Evolutionary conservation across 2,113 vertebrate species (phyloP).

Genomic region (Phrynocephalus versicolor): DNA sequence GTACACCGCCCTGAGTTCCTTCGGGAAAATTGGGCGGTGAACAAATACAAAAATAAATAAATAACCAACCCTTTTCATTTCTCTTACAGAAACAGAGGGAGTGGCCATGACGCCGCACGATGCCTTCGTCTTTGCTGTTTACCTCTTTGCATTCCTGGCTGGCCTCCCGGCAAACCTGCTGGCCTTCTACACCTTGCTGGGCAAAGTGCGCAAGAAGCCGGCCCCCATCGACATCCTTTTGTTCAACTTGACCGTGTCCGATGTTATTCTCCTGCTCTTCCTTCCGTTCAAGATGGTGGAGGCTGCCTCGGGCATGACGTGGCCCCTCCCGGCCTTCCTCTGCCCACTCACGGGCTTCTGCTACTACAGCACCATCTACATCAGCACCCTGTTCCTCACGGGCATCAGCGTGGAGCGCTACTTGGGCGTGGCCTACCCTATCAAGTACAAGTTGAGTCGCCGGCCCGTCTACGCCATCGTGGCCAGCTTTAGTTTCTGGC

Average conservation of each 20-base stretch:
- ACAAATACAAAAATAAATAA: background rate
- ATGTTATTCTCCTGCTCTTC: conserved; percentile 86
- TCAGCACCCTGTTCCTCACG: conserved; percentile 85
- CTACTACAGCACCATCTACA: conserved; percentile 91
- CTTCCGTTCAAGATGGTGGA: conserved; percentile 88
- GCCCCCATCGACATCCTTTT: conserved; percentile 85
- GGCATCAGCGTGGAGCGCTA: conserved; percentile 89
- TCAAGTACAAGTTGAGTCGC: conserved; percentile 81
- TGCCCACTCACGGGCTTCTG: conserved; percentile 82
- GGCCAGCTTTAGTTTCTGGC: conserved; percentile 82
- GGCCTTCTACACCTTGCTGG: conserved; percentile 81
- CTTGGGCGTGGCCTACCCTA: conserved; percentile 86
- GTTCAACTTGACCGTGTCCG: conserved; percentile 86
- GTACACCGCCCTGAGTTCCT: too few relatives aligned
- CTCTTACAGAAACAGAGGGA: background rate
- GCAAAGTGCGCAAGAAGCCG: conserved; percentile 76
- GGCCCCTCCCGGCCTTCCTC: conserved; percentile 74
- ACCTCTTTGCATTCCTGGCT: conserved; percentile 81
- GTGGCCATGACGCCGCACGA: conserved; percentile 15
- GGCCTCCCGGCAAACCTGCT: conserved; percentile 86
- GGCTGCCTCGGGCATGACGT: conserved; percentile 66
- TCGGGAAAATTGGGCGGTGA: background rate
- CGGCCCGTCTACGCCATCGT: conserved; percentile 76
- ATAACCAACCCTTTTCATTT: background rate
- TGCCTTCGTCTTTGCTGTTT: conserved; percentile 75